Evolutionary conservation across 2,888 invertebrate genomes (phyloP).

Genomic region (Epinotia nisella): DNA sequence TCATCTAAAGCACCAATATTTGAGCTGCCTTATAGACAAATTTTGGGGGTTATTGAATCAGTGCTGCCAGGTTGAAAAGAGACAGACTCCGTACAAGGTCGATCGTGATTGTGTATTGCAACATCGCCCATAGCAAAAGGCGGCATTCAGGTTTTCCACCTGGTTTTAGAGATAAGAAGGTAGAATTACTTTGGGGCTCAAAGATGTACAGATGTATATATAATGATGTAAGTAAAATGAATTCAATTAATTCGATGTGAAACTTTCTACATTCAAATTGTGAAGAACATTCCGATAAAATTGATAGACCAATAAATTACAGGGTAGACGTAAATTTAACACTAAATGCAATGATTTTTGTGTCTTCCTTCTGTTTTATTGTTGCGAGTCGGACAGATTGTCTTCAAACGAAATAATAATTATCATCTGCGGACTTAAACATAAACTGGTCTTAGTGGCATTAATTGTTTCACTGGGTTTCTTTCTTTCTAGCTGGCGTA

Average conservation of each 20-base stretch:
- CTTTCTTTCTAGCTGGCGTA: background rate
- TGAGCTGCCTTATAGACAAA: background rate
- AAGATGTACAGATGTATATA: constrained; percentile 48
- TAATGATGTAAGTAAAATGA: constrained; percentile 21
- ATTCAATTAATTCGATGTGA: constrained; percentile 19
- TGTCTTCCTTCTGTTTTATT: background rate
- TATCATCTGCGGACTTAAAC: background rate
- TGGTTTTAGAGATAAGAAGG: constrained; percentile 69
- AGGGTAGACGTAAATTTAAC: background rate
- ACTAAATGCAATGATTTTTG: background rate
- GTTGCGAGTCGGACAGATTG: background rate
- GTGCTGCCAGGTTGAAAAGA: constrained; percentile 54
- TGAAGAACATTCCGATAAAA: constrained; percentile 19
- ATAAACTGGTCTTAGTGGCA: too few species aligned
- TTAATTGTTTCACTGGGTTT: background rate
- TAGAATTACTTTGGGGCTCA: constrained; percentile 58
- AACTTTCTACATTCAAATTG: constrained; percentile 25
- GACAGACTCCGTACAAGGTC: constrained; percentile 66
- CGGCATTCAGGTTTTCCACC: constrained; percentile 70
- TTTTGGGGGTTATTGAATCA: constrained; percentile 9
- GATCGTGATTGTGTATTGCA: constrained; percentile 68
- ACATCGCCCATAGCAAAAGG: constrained; percentile 64
- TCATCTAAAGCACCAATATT: constrained; percentile 48
- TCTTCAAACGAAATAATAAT: background rate
- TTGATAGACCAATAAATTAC: constrained; percentile 13